phyloP scores from a whole-genome alignment of 2,888 invertebrate genomes.

The Orthosia incerta region DNA sequence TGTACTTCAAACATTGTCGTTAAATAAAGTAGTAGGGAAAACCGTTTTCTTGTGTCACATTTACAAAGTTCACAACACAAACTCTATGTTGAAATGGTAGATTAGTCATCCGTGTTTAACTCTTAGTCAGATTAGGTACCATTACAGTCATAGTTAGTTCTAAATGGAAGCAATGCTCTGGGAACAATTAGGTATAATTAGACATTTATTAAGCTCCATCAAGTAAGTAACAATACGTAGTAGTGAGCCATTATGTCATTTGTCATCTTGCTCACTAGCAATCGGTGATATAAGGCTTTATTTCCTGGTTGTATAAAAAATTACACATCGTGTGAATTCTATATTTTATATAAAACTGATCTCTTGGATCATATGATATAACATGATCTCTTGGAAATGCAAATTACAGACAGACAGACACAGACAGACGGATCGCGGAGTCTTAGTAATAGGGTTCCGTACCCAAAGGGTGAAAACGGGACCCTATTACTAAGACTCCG shows the following conservation, averaged over 20 bases:
- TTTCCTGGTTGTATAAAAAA: constrained; percentile 38
- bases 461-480: too few species aligned
- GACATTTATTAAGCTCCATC: constrained; percentile 31
- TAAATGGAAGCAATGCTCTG: constrained; percentile 15
- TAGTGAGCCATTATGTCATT: constrained; percentile 17
- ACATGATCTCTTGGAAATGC: too few species aligned
- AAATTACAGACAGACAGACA: too few species aligned
- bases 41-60: constrained; percentile 51
- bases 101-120: constrained; percentile 39
- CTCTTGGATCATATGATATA: too few species aligned
- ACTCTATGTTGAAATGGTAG: constrained; percentile 34
- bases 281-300: constrained; percentile 21
- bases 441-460: too few species aligned
- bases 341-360: not conserved
- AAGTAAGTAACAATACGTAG: constrained; percentile 25
- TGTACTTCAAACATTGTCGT: constrained; percentile 39
- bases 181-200: constrained; percentile 26
- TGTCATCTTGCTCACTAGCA: constrained; percentile 28
- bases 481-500: too few species aligned
- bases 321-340: constrained; percentile 7
- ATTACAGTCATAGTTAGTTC: constrained; percentile 10
- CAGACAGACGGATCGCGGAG: too few species aligned
- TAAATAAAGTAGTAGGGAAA: constrained; percentile 39
- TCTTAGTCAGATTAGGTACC: constrained; percentile 23
- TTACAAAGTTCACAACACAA: constrained; percentile 29